Evolutionary conservation across 1,140 invertebrate genomes (phyloP), one percentile per base, ranked within the genome.

Genomic region (Sweltsa coloradensis): DNA sequence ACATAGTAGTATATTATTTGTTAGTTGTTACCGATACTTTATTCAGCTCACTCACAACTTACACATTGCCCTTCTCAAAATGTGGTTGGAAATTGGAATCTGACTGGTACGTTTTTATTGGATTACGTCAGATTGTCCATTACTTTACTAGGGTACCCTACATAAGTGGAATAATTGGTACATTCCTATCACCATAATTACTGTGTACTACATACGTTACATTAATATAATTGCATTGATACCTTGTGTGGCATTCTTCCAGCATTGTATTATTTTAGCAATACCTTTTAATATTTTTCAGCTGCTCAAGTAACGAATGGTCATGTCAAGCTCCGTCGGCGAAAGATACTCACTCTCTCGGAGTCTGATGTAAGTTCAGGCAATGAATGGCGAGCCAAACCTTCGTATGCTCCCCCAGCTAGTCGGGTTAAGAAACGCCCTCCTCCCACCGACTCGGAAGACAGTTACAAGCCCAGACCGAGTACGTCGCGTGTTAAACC

Each of bases 351-450:
- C 2, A 1, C 1, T 9, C 34, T 18, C 7, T 31, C 27, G 14
- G 14, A 31, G 14, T 7, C 7, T 31, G 27, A 31, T 31, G 9
- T n/a, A 9, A 9, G 7, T 31, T n/a, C 7, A 31, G 9, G 9
- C 27, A 31, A 31, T 31, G 9, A 9, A n/a, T 31, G 11, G 29
- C 29, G 11, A 14, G 11, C 29, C 11, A 1, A 14, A 31, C 13
- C 11, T 14, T 14, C 13, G 29, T 31, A 11, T 19, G 21, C 13
- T 16, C 3, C 19, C 14, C 22, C 27, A 2, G 43, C n/a, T 31
- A 45, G 43, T 36, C 22, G 46, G n/a, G 36, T 25, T 25, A 36
- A 45, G 24, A 45, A 45, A 29, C 41, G 48, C 2, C 41, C 22
- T 5, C 22, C 22, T 3, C 22, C 22, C 19, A 34, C 41, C 11